Conservation (phyloP, 2,797 vertebrate species). For the Nothura maculosa region DNA sequence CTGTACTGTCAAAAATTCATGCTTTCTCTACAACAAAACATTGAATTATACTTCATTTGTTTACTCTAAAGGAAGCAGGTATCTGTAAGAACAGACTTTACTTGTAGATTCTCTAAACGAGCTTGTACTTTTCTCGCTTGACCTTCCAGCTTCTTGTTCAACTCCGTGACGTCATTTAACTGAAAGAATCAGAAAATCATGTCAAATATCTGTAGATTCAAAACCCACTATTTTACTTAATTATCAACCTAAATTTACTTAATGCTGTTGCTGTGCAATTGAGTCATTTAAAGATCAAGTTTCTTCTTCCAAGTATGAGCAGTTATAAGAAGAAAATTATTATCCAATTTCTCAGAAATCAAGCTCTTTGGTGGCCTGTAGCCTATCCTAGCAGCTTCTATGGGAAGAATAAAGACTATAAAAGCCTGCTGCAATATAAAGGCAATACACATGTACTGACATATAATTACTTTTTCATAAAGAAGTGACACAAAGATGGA, state of each 20-base stretch:
- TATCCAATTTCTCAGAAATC: background rate
- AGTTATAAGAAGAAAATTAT: background rate
- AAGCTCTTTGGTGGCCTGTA: background rate
- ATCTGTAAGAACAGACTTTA: slow-evolving; percentile 59
- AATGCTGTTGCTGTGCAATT: background rate
- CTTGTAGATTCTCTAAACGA: slow-evolving; percentile 92
- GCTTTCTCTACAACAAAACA: slow-evolving; percentile 85
- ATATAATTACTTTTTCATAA: background rate
- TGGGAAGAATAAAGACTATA: background rate
- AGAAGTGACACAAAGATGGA: background rate
- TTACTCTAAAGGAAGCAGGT: background rate
- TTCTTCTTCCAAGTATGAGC: background rate
- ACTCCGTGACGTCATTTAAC: slow-evolving; percentile 86
- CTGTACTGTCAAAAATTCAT: slow-evolving; percentile 77
- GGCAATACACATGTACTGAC: background rate
- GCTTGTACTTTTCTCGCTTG: slow-evolving; percentile 89
- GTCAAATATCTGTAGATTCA: background rate
- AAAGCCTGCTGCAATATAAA: background rate
- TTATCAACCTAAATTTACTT: background rate
- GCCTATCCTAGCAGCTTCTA: background rate
- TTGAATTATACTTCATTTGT: slow-evolving; percentile 8
- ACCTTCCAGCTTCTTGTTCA: slow-evolving; percentile 88
- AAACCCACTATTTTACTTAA: background rate
- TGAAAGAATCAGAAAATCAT: slow-evolving; percentile 72
- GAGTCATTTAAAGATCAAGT: background rate